phyloP scores from a whole-genome alignment of 2,888 invertebrate species.

The Thumatha senex region DNA sequence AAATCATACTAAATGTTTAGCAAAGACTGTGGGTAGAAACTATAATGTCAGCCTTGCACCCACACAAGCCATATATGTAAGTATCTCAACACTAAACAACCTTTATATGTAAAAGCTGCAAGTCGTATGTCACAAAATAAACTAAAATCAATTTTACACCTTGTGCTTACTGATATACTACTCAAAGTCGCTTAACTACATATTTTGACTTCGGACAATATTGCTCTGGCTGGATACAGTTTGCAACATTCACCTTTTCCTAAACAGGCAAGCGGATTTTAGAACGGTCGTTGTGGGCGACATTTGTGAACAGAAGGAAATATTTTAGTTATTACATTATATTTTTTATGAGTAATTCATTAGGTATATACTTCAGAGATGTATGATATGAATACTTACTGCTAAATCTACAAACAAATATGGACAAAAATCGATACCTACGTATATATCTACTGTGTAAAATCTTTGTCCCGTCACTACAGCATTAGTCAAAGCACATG shows the following conservation, averaged over 20 bases:
- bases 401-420: too few species aligned
- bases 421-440: too few species aligned
- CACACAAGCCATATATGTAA: slow-evolving; percentile 74
- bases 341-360: slow-evolving; percentile 6
- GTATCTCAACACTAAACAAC: slow-evolving; percentile 67
- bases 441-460: too few species aligned
- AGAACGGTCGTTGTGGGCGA: slow-evolving; percentile 74
- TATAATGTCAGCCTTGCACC: slow-evolving; percentile 83
- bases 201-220: slow-evolving; percentile 21
- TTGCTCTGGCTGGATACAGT: slow-evolving; percentile 48
- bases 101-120: slow-evolving; percentile 33
- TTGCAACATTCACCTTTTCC: slow-evolving; percentile 82
- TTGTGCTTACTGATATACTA: slow-evolving; percentile 17
- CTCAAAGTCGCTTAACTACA: slow-evolving; percentile 15
- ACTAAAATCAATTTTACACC: slow-evolving; percentile 30
- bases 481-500: too few species aligned
- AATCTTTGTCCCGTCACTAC: too few species aligned
- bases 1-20: slow-evolving; percentile 76
- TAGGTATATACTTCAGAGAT: too few species aligned
- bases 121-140: slow-evolving; percentile 31
- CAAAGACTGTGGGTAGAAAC: slow-evolving; percentile 73
- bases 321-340: slow-evolving; percentile 37
- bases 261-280: slow-evolving; percentile 81
- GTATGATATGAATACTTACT: too few species aligned
- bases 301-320: slow-evolving; percentile 55